Base-by-base conservation (phyloP, 1,140 invertebrate genomes). In the Littorina saxatilis region DNA sequence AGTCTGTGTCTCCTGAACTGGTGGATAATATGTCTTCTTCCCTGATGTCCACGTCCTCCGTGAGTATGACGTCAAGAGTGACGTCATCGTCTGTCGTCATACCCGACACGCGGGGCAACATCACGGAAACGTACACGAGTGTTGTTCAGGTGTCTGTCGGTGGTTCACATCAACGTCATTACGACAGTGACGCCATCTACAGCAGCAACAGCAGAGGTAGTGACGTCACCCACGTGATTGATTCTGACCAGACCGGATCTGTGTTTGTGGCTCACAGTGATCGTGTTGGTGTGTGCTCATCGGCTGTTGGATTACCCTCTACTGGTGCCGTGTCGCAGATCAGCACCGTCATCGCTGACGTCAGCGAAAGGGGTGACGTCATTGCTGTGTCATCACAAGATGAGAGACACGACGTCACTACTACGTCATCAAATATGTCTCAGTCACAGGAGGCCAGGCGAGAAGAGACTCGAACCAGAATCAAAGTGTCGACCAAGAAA, bases 171-270 rank as follows among this genome's bases (percentile, higher is more conserved):
- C 17, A 66, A 20, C n/a, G 15, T 4, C 55, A 23, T 13, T 32
- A 20, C 55, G 20, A 39, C 76, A 43, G 17, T 73, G 70, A 50
- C 43, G 70, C 58, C 52, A 76, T 40, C 39, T 78, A 63, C 37
- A 15, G 5, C 35, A 43, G 58, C 58, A 11, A 29, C 17, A 7
- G 13, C 29, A 11, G 17, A 20, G 37, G n/a, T 17, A n/a, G 47
- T 63, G 76, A 78, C 23, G 20, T 43, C 39, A 78, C 17, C 1
- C 74, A 35, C 9, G 74, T 76, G n/a, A 58, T 55, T 37, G 35
- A 37, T 35, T 76, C 52, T 37, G 29, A 39, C 37, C 52, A n/a
- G 32, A 17, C 11, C 3, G 70, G 50, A 61, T 37, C 74, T 0
- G 32, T 55, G 32, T 27, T 47, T 2, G 61, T 63, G 61, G 20